A percentile compares a stretch with the other conserved stretches of the same genome.
Evolutionary conservation across 23 tunicate species (phyloP).

Genomic region (Ciona savignyi): DNA sequence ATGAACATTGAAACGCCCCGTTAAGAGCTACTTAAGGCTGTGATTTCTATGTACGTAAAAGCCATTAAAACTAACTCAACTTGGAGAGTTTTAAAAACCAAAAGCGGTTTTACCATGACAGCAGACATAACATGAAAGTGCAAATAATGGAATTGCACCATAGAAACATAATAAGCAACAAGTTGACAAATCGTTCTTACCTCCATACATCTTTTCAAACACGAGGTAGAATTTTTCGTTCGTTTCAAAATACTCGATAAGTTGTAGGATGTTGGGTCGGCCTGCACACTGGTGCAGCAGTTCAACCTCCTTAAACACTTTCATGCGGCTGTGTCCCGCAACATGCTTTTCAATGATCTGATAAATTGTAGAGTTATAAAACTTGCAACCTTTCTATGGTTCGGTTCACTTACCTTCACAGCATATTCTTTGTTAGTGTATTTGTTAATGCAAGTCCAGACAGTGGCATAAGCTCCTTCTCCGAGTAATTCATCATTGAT

Average conservation of each 20-base stretch:
- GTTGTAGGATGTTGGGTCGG: slow-evolving; percentile 81
- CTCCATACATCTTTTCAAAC: slow-evolving; percentile 99
- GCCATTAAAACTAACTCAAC: too few species aligned
- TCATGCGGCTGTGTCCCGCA: slow-evolving; percentile 86
- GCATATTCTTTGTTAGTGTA: slow-evolving; percentile 95
- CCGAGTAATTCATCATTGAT: slow-evolving; percentile 75
- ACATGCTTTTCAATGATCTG: slow-evolving; percentile 94
- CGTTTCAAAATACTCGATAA: slow-evolving; percentile 97
- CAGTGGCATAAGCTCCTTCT: slow-evolving; percentile 97
- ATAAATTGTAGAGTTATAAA: background rate
- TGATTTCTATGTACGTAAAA: too few species aligned
- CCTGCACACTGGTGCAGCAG: slow-evolving; percentile 85
- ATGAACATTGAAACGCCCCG: too few species aligned
- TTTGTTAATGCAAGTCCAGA: slow-evolving; percentile 87
- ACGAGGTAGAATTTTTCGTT: slow-evolving; percentile 88
- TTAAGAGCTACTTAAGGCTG: too few species aligned
- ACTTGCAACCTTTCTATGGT: background rate
- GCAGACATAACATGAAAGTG: too few species aligned
- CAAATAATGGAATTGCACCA: too few species aligned
- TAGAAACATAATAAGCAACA: too few species aligned
- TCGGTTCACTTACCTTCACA: slow-evolving; percentile 70
- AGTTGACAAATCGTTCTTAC: slow-evolving; percentile 47
- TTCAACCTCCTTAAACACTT: slow-evolving; percentile 95
- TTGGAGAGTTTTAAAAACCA: too few species aligned
- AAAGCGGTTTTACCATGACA: too few species aligned